These are phyloP conservation scores for Fragum sueziense DNA, from an alignment of 2,888 invertebrate genomes.

Conservation along the genomic window DNA sequence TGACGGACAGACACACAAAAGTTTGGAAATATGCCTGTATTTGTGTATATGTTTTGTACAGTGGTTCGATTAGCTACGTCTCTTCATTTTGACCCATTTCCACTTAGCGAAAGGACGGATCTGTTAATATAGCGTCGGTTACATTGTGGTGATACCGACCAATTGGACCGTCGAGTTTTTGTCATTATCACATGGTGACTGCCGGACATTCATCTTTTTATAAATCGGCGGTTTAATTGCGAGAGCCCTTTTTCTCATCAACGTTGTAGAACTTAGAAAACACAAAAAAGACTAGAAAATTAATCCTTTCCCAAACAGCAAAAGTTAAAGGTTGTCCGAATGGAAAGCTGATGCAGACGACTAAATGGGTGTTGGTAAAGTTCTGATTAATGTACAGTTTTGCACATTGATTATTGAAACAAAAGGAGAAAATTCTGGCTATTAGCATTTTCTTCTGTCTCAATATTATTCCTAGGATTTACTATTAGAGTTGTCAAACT, in stretches of 20 bases:
- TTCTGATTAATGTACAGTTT: too few relatives aligned
- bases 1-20: neutral
- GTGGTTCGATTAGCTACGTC: conserved; percentile 7
- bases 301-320: neutral
- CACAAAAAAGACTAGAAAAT: neutral
- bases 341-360: neutral
- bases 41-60: neutral
- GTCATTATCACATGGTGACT: neutral
- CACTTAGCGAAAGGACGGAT: conserved; percentile 1
- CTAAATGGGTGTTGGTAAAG: too few relatives aligned
- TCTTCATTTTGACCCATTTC: conserved; percentile 18
- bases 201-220: conserved; percentile 1
- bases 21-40: neutral
- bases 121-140: neutral
- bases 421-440: neutral
- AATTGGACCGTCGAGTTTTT: neutral
- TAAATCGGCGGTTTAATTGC: neutral
- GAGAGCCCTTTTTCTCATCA: neutral
- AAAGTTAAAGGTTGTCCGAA: neutral
- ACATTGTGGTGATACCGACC: neutral
- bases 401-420: neutral
- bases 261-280: neutral
- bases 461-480: too few relatives aligned
- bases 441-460: too few relatives aligned
- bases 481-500: neutral